phyloP scores from a whole-genome alignment of 2,797 vertebrate species.

The Hydrophis major region DNA sequence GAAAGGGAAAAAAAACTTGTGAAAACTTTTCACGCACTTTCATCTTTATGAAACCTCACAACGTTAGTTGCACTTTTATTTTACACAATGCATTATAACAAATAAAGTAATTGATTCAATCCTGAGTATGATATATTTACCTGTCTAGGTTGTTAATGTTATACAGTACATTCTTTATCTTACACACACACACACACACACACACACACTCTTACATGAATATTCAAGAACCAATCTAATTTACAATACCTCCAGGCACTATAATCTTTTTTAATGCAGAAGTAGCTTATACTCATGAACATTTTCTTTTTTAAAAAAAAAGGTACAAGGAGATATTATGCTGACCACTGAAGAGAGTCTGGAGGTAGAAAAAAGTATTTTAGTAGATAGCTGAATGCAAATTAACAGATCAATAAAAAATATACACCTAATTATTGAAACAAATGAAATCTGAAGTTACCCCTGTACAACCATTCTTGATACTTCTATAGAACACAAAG shows the following conservation, averaged over 20 bases:
- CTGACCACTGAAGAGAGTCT: constrained; percentile 43
- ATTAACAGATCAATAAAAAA: not conserved
- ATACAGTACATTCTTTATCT: not conserved
- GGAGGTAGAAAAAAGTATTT: constrained; percentile 46
- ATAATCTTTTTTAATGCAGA: constrained; percentile 61
- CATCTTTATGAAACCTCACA: not conserved
- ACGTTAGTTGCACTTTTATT: not conserved
- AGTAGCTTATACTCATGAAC: constrained; percentile 42
- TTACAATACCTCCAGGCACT: constrained; percentile 58
- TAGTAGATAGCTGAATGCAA: constrained; percentile 25
- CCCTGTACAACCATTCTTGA: not conserved
- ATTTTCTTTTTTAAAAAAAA: not conserved
- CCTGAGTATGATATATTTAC: constrained; percentile 9
- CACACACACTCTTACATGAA: constrained; percentile 48
- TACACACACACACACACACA: not conserved
- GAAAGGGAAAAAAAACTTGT: not conserved
- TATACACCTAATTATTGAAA: not conserved
- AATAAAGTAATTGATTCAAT: not conserved
- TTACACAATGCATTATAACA: not conserved
- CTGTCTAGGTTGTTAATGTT: not conserved
- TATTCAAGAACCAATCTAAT: constrained; percentile 69
- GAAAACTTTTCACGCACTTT: not conserved
- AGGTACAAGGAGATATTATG: not conserved
- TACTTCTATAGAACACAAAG: constrained; percentile 27
- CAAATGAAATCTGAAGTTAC: not conserved